Base-by-base conservation (phyloP, 2,888 invertebrate genomes). In the Mylabris sibirica region DNA sequence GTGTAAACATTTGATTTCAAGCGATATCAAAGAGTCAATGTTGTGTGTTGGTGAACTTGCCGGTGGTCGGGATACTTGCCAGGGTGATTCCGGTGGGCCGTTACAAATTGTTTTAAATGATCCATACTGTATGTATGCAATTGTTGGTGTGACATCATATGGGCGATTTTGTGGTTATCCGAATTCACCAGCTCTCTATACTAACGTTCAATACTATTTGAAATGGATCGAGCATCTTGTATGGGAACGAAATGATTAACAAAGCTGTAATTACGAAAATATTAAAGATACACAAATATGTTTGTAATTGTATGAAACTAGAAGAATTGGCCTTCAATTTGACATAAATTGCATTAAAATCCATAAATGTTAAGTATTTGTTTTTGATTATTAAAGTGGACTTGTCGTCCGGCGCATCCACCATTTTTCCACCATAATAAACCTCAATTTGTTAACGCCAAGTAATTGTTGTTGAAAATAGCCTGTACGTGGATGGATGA, bases 161-260 rank as follows among this genome's bases (percentile, higher is more conserved):
- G 84, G 87, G 38, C 83, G 80, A 79, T 79, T 78, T n/a, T 84
- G 77, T 81, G 87, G 78, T 74, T 81, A 73, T 72, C 77, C 72
- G 12, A 74, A 75, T 20, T 75, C 79, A 59, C 87, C 87, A 6
- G 87, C 86, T 12, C 81, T 87, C 12, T 88, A 86, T 70, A 85
- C 86, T 2, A 81, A 84, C 64, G 85, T 87, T 6, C 84, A 82
- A 6, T 30, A 80, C 67, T 87, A 84, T 69, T 26, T 87, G 1
- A 72, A 84, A 2, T 87, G 87, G 87, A 84, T 88, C 61, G 87
- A 87, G 76, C 76, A 77, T 30, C 78, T 78, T 30, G 84, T 87
- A 14, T 88, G 87, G 87, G 62, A 63, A 12, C 3, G 3, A 1
- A 9, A 3, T 14, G 4, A 30, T 30, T 30, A 30, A 30, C 8